These are phyloP conservation scores for Pomatorhinus ruficollis DNA, from an alignment of 2,113 vertebrate species.

Conservation along the genomic window DNA sequence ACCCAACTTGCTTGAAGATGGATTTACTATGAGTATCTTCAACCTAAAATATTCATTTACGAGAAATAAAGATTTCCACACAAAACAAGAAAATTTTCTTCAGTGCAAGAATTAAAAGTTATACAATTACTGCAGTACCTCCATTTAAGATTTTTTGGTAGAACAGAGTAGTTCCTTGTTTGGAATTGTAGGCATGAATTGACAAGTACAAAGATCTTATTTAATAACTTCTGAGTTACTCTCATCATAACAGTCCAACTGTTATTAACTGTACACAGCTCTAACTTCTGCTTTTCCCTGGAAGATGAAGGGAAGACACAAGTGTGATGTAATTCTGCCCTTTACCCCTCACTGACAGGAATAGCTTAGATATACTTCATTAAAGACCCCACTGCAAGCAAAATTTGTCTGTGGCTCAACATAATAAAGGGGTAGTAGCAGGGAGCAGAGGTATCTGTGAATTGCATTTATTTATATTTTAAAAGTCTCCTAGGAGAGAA, in stretches of 20 bases:
- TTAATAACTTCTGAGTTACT: neutral
- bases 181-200: neutral
- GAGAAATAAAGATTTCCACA: neutral
- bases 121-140: neutral
- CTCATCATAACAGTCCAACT: neutral
- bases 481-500: neutral
- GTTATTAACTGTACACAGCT: neutral
- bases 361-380: neutral
- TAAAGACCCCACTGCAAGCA: neutral
- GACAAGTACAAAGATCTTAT: neutral
- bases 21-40: neutral
- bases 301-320: neutral
- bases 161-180: neutral
- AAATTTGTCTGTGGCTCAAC: neutral
- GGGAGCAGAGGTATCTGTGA: fast-evolving
- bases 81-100: neutral
- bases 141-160: neutral
- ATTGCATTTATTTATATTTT: neutral
- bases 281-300: neutral
- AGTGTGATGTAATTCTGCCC: neutral
- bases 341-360: neutral
- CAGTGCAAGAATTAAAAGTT: neutral
- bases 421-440: fast-evolving
- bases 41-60: neutral
- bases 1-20: neutral